These are phyloP conservation scores for Triplophysa siluroides DNA, from an alignment of 2,113 vertebrate species.

Conservation along the genomic window DNA sequence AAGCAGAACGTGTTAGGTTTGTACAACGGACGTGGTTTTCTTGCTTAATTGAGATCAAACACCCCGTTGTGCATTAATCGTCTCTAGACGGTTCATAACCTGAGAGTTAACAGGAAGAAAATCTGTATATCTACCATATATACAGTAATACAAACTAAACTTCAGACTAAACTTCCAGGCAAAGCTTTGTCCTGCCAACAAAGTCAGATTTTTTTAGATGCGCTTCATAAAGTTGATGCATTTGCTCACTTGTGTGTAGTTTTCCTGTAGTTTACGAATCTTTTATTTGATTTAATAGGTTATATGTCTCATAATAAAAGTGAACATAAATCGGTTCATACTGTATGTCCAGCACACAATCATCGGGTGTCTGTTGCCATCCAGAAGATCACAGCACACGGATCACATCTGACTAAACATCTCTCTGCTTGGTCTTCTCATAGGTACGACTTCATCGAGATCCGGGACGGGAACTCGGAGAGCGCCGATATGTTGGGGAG, in stretches of 20 bases:
- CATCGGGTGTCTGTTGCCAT: not conserved
- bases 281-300: no score
- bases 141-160: not conserved
- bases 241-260: no score
- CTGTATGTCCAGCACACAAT: not conserved
- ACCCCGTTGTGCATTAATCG: constrained; percentile 19
- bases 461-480: constrained; percentile 91
- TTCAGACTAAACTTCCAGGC: not conserved
- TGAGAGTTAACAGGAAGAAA: not conserved
- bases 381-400: not conserved
- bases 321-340: not conserved
- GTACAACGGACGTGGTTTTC: constrained; percentile 45
- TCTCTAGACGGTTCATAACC: constrained; percentile 28
- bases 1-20: constrained; percentile 34
- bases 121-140: not conserved
- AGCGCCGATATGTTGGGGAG: constrained; percentile 89
- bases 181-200: no score
- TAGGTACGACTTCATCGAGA: constrained; percentile 98
- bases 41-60: constrained; percentile 53
- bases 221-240: no score
- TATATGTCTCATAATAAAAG: no score
- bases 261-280: no score
- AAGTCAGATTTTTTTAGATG: no score
- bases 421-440: constrained; percentile 47
- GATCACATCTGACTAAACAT: constrained; percentile 20